These are phyloP conservation scores for Drosophila paulistorum DNA, from an alignment of 1,140 invertebrate species.

Conservation along the genomic window DNA sequence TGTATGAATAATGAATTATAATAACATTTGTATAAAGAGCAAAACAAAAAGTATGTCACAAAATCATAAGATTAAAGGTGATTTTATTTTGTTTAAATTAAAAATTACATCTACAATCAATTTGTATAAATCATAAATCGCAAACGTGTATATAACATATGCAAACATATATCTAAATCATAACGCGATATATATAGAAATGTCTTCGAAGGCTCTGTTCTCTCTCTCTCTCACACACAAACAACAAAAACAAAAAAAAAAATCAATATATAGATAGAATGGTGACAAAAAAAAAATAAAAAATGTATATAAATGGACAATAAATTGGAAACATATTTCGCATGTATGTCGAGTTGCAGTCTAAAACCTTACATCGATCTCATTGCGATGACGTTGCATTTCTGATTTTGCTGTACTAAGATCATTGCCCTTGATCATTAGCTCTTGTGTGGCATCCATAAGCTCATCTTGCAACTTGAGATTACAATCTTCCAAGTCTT, in stretches of 20 bases:
- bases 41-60: not conserved
- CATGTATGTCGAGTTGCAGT: constrained; percentile 21
- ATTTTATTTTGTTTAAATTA: constrained; percentile 45
- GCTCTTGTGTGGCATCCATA: constrained; percentile 84
- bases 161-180: constrained; percentile 34
- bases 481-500: constrained; percentile 84
- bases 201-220: constrained; percentile 68
- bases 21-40: constrained; percentile 24
- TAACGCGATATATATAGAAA: constrained; percentile 68
- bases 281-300: constrained; percentile 22
- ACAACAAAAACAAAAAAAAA: constrained; percentile 36
- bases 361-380: constrained; percentile 83
- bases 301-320: constrained; percentile 6
- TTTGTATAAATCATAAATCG: constrained; percentile 42
- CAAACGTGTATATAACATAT: constrained; percentile 57
- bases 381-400: constrained; percentile 84
- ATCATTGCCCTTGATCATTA: constrained; percentile 84
- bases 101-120: constrained; percentile 50
- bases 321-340: constrained; percentile 17
- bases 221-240: constrained; percentile 29
- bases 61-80: constrained; percentile 43
- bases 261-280: constrained; percentile 7
- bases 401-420: constrained; percentile 84
- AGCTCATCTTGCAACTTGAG: constrained; percentile 84
- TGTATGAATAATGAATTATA: constrained; percentile 36